These are phyloP conservation scores for Synergus gifuensis DNA, from an alignment of 2,888 invertebrate species.

Conservation along the genomic window DNA sequence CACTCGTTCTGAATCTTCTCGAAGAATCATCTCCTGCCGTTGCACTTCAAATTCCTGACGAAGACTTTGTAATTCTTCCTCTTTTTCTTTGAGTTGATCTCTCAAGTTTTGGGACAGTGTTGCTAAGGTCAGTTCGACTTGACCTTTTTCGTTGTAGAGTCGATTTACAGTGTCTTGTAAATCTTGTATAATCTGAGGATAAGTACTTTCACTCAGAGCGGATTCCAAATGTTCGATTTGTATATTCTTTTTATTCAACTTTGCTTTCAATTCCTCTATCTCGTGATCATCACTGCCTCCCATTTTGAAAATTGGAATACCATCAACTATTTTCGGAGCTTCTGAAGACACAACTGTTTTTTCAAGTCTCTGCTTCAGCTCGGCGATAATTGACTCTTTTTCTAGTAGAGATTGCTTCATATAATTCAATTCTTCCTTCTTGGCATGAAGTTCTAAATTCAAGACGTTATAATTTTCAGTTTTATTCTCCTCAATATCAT, in stretches of 20 bases:
- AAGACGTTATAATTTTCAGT: constrained; percentile 48
- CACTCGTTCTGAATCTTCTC: constrained; percentile 48
- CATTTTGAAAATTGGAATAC: constrained; percentile 64
- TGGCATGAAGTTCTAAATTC: constrained; percentile 55
- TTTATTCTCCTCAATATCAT: constrained; percentile 60
- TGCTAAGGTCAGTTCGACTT: constrained; percentile 61
- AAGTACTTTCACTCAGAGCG: constrained; percentile 79
- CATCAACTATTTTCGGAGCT: constrained; percentile 59
- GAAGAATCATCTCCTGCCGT: constrained; percentile 50
- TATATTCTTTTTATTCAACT: constrained; percentile 83
- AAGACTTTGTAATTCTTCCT: constrained; percentile 59
- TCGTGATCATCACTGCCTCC: constrained; percentile 53
- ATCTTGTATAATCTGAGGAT: constrained; percentile 74
- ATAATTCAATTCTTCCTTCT: constrained; percentile 74
- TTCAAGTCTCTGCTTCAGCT: constrained; percentile 54
- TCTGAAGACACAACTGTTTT: constrained; percentile 46
- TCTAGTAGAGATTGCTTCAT: constrained; percentile 58
- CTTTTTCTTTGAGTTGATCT: constrained; percentile 62
- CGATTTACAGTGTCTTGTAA: constrained; percentile 71
- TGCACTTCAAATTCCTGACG: constrained; percentile 52
- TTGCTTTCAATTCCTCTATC: constrained; percentile 58
- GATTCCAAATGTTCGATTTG: constrained; percentile 87
- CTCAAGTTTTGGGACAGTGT: constrained; percentile 56
- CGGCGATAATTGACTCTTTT: constrained; percentile 61
- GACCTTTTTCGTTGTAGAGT: constrained; percentile 67